Evolutionary conservation across 2,797 vertebrate species (phyloP).

Genomic region (Prunella strophiata): DNA sequence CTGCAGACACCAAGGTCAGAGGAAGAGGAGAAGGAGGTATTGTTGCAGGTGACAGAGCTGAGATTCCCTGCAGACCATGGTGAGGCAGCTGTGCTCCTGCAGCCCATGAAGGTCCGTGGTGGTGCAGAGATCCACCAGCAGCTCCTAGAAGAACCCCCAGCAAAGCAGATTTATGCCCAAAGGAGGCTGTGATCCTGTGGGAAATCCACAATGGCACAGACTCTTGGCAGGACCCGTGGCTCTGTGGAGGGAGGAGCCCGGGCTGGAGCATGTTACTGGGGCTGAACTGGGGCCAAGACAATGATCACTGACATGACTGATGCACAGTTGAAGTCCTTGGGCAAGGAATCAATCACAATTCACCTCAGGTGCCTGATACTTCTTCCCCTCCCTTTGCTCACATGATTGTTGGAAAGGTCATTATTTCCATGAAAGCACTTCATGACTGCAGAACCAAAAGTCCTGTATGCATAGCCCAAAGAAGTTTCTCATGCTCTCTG

Average conservation of each 20-base stretch:
- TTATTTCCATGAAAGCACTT: neutral
- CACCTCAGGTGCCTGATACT: neutral
- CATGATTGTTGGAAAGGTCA: neutral
- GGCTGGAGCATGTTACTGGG: neutral
- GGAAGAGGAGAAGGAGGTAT: neutral
- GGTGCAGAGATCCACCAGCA: neutral
- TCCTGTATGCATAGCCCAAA: neutral
- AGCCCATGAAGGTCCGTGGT: neutral
- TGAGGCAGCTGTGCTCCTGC: neutral
- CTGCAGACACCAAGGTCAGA: neutral
- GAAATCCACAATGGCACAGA: neutral
- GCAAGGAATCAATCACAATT: neutral
- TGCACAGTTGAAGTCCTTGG: accelerated
- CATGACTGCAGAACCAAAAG: neutral
- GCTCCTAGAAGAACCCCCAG: neutral
- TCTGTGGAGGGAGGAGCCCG: neutral
- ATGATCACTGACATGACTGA: accelerated
- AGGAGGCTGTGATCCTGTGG: neutral
- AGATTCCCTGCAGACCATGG: neutral
- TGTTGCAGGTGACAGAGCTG: neutral
- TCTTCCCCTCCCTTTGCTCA: neutral
- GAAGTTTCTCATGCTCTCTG: neutral
- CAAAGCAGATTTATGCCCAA: neutral
- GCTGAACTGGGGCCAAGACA: neutral
- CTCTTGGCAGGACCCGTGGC: neutral